phyloP scores from a whole-genome alignment of 2,888 invertebrate species.

The Gastracanthus pulcherrimus region DNA sequence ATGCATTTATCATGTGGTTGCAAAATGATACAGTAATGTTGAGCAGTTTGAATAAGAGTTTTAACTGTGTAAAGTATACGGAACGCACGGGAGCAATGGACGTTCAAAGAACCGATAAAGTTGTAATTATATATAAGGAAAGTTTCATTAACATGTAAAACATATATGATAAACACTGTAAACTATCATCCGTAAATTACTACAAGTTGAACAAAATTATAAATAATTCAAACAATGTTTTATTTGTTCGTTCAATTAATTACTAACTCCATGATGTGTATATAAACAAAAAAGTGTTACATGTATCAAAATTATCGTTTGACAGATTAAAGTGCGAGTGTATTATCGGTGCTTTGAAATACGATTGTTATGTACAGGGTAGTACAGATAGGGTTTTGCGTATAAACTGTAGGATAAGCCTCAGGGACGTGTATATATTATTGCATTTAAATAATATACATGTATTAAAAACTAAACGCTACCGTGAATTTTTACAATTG shows the following conservation, averaged over 20 bases:
- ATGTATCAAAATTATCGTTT: constrained; percentile 10
- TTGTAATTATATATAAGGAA: neutral
- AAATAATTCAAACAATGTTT: too few species aligned
- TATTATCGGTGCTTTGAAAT: constrained; percentile 27
- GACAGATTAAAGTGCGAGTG: neutral
- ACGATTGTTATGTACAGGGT: constrained; percentile 51
- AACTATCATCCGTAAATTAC: neutral
- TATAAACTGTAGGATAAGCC: constrained; percentile 30
- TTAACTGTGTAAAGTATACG: constrained; percentile 9
- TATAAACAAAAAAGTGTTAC: constrained; percentile 1
- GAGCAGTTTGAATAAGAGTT: too few species aligned
- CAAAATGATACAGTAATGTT: too few species aligned
- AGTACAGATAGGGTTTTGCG: constrained; percentile 22
- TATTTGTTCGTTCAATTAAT: too few species aligned
- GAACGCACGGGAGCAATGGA: constrained; percentile 14
- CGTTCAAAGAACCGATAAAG: neutral
- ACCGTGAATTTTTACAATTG: constrained; percentile 9
- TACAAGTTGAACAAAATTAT: too few species aligned
- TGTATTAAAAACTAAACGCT: constrained; percentile 46
- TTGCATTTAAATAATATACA: constrained; percentile 71
- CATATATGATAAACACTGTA: neutral
- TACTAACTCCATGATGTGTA: neutral
- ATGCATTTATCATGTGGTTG: too few species aligned
- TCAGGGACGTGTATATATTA: constrained; percentile 40
- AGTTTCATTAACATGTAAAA: neutral